Evolutionary conservation across 1,140 invertebrate species (phyloP).

Genomic region (Dinoponera quadriceps): DNA sequence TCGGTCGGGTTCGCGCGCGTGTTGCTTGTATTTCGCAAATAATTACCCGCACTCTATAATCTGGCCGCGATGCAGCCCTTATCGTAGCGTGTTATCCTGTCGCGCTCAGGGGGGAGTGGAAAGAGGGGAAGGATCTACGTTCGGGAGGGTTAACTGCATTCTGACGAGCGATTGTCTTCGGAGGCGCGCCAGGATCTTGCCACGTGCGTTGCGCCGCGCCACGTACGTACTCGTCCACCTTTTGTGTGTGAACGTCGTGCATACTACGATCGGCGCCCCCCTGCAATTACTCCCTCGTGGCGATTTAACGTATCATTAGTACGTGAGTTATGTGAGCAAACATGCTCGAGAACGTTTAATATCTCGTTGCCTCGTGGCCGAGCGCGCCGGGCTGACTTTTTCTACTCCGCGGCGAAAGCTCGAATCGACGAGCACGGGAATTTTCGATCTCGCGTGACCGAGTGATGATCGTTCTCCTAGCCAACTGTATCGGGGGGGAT

Average conservation of each 20-base stretch:
- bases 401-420: conserved; percentile 21
- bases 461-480: background rate
- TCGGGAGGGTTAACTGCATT: conserved; percentile 37
- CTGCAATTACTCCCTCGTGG: conserved; percentile 72
- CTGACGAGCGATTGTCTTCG: conserved; percentile 38
- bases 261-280: conserved; percentile 62
- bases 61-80: conserved; percentile 15
- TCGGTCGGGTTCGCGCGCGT: background rate
- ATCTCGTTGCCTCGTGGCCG: conserved; percentile 47
- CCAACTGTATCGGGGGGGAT: background rate
- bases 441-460: background rate
- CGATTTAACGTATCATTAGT: conserved; percentile 75
- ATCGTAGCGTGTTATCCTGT: conserved; percentile 29
- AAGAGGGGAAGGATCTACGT: background rate
- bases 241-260: conserved; percentile 27
- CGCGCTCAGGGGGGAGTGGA: background rate
- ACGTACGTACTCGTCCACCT: background rate
- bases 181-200: conserved; percentile 27
- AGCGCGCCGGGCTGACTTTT: conserved; percentile 21
- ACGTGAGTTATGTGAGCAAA: conserved; percentile 72
- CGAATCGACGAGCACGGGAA: background rate
- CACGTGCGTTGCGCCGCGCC: conserved; percentile 37
- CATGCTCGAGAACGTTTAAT: conserved; percentile 63
- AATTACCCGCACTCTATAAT: conserved; percentile 23
- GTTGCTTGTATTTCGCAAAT: conserved; percentile 26